Evolutionary conservation across 2,113 vertebrate species (phyloP).

Genomic region (Australoheros scitulus): DNA sequence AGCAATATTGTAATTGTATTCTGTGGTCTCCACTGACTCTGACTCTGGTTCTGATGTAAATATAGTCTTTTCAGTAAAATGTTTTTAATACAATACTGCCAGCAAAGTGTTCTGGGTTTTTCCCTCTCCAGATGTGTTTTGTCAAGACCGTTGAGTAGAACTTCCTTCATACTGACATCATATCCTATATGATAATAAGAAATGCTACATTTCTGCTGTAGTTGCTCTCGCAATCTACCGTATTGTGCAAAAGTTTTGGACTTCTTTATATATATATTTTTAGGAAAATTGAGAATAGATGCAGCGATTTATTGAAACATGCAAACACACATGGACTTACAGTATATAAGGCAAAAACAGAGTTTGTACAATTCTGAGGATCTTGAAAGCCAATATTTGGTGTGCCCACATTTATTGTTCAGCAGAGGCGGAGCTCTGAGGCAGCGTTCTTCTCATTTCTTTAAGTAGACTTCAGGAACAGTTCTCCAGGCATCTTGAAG

Average conservation of each 20-base stretch:
- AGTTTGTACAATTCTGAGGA: no score
- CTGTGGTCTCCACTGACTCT: constrained; percentile 64
- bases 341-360: no score
- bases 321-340: neutral
- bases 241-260: neutral
- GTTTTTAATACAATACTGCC: constrained; percentile 60
- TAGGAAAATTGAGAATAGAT: neutral
- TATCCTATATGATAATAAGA: neutral
- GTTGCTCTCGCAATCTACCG: neutral
- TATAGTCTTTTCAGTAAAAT: constrained; percentile 82
- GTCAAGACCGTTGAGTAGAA: neutral
- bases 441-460: no score
- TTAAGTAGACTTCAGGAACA: no score
- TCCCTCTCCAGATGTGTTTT: neutral
- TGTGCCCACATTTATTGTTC: no score
- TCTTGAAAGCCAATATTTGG: no score
- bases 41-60: constrained; percentile 75
- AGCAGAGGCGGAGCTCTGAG: no score
- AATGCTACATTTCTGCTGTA: neutral
- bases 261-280: neutral
- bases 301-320: neutral
- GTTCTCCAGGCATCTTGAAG: no score
- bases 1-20: constrained; percentile 62
- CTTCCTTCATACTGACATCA: neutral
- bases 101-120: neutral